Base-by-base conservation (phyloP, 2,888 invertebrate species). In the Orthonevra nobilis region DNA sequence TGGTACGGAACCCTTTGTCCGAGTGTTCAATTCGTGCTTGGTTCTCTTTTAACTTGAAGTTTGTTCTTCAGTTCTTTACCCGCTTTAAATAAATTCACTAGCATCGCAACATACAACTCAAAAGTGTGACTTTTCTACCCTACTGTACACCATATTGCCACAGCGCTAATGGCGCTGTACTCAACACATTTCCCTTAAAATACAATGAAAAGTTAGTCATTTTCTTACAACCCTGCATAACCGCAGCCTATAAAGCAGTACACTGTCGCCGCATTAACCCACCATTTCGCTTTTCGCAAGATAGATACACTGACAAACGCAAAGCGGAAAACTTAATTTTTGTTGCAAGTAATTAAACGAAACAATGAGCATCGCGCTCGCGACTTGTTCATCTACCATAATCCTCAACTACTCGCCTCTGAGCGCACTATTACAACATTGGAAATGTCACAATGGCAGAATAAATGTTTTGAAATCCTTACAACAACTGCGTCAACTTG, bases 271-370 rank as follows among this genome's bases (percentile, higher is more conserved):
- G 54, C 69, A 54, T 28, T n/a, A n/a, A n/a, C n/a, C n/a, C n/a
- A n/a, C n/a, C n/a, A n/a, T 5, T 4, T 23, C 23, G 23, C 23
- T 23, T 23, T 5, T 23, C n/a, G n/a, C n/a, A n/a, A n/a, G n/a
- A 23, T 23, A 23, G 23, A 23, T 4, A 4, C 23, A 23, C 30
- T 52, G 23, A 3, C 23, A 23, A 61, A 68, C 54, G 46, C 68
- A 61, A 54, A 77, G 58, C 52, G 73, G 56, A 50, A 64, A 70
- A 70, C 63, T 58, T 44, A 70, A n/a, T 58, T 77, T 64, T 64
- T 58, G 75, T 72, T 72, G 77, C 72, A 79, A 72, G 64, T 72
- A 72, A 72, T 79, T 66, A 79, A 79, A 79, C 66, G 72, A 60
- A 72, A 79, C 72, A 79, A 79, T 66, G 66, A 66, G 52, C 28